A percentile compares a stretch with the other conserved stretches of the same genome.
phyloP scores from a whole-genome alignment of 2,797 vertebrate species.

The Scomberomorus guttatus region DNA sequence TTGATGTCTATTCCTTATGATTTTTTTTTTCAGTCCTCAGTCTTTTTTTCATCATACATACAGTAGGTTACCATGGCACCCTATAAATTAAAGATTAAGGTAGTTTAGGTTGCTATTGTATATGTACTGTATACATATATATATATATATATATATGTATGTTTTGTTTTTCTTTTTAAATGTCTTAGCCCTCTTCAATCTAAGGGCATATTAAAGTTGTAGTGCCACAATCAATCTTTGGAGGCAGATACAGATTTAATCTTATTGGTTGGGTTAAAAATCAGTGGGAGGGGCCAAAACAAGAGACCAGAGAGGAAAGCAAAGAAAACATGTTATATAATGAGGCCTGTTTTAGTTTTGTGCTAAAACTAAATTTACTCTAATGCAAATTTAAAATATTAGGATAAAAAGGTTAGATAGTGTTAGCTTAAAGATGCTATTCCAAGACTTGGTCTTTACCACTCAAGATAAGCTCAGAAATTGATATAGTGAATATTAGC shows the following conservation, averaged over 20 bases:
- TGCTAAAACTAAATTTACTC: too few relatives aligned
- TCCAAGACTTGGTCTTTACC: too few relatives aligned
- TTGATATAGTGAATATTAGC: too few relatives aligned
- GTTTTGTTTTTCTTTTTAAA: not conserved
- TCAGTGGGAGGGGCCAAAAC: not conserved
- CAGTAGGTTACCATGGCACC: not conserved
- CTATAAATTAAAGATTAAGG: constrained; percentile 6
- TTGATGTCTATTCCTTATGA: constrained; percentile 40
- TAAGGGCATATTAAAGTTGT: not conserved
- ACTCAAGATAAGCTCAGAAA: too few relatives aligned
- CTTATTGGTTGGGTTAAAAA: not conserved
- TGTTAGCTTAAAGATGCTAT: too few relatives aligned
- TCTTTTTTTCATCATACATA: constrained; percentile 17
- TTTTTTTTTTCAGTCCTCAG: not conserved
- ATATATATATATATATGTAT: not conserved
- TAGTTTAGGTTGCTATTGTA: not conserved
- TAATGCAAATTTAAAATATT: too few relatives aligned
- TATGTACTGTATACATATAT: not conserved
- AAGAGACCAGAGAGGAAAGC: not conserved
- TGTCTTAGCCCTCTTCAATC: not conserved
- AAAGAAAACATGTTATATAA: not conserved
- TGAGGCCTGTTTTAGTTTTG: too few relatives aligned
- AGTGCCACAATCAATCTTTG: not conserved
- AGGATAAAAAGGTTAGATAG: too few relatives aligned
- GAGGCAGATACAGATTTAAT: fast-evolving